These are phyloP conservation scores for Phengaris arion DNA, from an alignment of 2,888 invertebrate genomes.

Conservation along the genomic window DNA sequence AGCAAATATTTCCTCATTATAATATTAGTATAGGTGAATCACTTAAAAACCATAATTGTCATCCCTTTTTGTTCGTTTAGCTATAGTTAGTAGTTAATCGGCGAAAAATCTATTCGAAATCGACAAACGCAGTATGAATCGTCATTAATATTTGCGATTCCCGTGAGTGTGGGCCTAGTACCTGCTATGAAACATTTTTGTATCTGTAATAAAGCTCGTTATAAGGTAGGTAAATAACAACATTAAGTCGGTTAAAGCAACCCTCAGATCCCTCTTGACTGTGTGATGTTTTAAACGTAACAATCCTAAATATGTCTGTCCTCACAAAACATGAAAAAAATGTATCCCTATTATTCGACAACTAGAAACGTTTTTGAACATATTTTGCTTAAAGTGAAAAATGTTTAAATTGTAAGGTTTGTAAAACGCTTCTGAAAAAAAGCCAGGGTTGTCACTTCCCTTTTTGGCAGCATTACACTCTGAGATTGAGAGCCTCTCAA, in stretches of 20 bases:
- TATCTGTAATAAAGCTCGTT: neutral
- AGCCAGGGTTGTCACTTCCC: no score
- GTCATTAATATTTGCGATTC: no score
- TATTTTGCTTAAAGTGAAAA: neutral
- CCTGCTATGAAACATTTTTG: neutral
- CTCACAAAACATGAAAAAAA: neutral
- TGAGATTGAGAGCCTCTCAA: no score
- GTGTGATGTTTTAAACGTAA: neutral
- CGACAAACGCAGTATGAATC: no score
- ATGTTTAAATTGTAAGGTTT: neutral
- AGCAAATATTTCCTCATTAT: no score
- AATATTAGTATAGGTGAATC: no score
- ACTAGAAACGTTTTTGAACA: neutral
- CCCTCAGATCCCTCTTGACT: neutral
- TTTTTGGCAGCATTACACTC: no score
- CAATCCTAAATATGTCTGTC: neutral
- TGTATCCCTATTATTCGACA: neutral
- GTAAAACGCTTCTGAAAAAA: no score
- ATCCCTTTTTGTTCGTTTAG: no score
- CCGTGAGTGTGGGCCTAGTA: neutral
- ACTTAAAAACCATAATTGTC: no score
- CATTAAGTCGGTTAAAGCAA: slow-evolving; percentile 2
- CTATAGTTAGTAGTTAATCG: no score
- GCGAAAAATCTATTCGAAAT: no score
- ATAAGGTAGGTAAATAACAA: neutral